Base-by-base conservation (phyloP, 2,888 invertebrate genomes). In the Amphipyra berbera region DNA sequence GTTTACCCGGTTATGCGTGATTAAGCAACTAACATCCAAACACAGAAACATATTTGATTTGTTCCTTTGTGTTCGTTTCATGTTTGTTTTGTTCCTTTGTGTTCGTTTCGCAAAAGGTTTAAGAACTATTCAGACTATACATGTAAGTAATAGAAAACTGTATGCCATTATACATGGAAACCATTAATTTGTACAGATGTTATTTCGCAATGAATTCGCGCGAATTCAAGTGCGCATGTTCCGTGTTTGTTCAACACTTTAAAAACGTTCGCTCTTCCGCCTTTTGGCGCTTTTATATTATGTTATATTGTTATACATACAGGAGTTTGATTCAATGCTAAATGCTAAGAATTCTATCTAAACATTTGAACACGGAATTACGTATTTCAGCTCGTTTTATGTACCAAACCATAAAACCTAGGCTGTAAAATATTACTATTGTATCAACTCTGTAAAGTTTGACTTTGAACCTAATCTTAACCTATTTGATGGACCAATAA, bases 161-260 rank as follows among this genome's bases (percentile, higher is more conserved):
- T 41, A 45, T 47, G 54, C 41, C 30, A 49, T 57, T 59, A 45
- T 57, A 49, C 33, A 63, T 30, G 53, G 33, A 40, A 8, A 45
- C 57, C 56, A 52, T 64, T 48, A 55, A 74, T 80, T 73, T 78
- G 66, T 50, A 69, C 79, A 78, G 78, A 76, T 79, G 78, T 52
- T 72, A 59, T 61, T 61, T 66, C 45, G 62, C 66, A 59, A 63
- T 57, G 41, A 61, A 68, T 62, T 72, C 52, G 61, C 63, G 45
- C 30, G 47, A 68, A 70, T 50, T 62, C 41, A 61, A 55, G 46
- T 61, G 59, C 64, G 68, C 42, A 60, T 59, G 50, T 76, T 68
- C 46, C 62, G 56, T 76, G 65, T 78, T 75, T 75, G 55, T 64
- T 70, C 53, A 56, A 61, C 49, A 47, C 44, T 74, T 59, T 58